Percentiles rank a stretch among this genome's conserved stretches.
These are phyloP conservation scores for Tuberolachnus salignus DNA, from an alignment of 2,888 invertebrate genomes.

Conservation along the genomic window DNA sequence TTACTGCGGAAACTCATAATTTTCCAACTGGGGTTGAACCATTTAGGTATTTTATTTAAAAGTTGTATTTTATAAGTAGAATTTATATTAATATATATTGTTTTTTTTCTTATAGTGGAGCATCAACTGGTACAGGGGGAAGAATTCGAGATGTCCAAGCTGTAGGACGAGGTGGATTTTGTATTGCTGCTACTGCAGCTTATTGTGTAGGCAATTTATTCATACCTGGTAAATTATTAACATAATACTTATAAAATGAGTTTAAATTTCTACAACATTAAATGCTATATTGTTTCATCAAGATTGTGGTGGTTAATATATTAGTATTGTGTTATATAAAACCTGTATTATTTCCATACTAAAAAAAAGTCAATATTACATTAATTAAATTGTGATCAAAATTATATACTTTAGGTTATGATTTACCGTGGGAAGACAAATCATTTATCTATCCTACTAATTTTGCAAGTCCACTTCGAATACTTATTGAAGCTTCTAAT, in stretches of 20 bases:
- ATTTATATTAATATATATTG: conserved; percentile 15
- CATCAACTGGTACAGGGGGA: conserved; percentile 97
- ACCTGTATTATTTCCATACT: not conserved
- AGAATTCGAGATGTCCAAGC: conserved; percentile 93
- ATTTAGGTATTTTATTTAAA: conserved; percentile 66
- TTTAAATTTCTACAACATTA: not conserved
- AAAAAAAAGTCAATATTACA: too few relatives aligned
- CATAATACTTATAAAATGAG: not conserved
- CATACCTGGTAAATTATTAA: conserved; percentile 74
- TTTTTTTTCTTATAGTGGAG: conserved; percentile 72
- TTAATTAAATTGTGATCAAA: not conserved
- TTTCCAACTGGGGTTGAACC: conserved; percentile 98
- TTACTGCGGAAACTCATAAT: conserved; percentile 98
- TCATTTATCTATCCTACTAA: conserved; percentile 80
- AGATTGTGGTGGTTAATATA: too few relatives aligned
- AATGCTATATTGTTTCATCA: too few relatives aligned
- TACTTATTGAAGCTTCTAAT: conserved; percentile 94
- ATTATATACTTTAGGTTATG: conserved; percentile 71
- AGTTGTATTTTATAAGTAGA: not conserved
- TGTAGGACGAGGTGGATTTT: conserved; percentile 91
- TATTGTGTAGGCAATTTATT: conserved; percentile 93
- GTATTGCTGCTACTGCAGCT: conserved; percentile 94
- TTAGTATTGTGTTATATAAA: not conserved
- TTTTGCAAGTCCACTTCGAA: conserved; percentile 87
- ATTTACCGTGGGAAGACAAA: conserved; percentile 84